Conservation (phyloP, 2,888 invertebrate genomes). For the Eupithecia subumbrata region DNA sequence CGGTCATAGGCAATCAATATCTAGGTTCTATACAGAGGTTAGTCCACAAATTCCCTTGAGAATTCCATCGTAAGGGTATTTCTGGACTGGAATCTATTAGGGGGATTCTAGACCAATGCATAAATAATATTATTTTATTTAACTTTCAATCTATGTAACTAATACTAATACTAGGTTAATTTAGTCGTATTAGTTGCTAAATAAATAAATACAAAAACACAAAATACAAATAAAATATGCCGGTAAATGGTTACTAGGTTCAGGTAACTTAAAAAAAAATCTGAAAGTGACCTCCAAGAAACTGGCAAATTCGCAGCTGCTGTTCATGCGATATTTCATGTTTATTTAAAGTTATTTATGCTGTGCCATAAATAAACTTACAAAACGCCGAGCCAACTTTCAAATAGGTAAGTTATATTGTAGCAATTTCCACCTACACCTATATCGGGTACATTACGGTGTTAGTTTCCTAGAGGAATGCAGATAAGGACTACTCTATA, state of each 20-base stretch:
- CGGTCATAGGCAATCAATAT: neutral
- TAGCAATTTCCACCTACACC: conserved; percentile 25
- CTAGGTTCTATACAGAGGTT: neutral
- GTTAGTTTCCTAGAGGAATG: conserved; percentile 30
- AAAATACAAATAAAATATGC: too few species aligned
- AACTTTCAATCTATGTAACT: too few species aligned
- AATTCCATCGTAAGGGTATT: neutral
- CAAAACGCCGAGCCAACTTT: conserved; percentile 19
- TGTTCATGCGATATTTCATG: conserved; percentile 2
- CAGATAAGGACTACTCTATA: conserved; percentile 20
- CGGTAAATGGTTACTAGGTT: neutral
- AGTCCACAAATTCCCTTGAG: neutral
- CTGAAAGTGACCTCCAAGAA: neutral
- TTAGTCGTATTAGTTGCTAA: too few species aligned
- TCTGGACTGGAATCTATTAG: neutral
- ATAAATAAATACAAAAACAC: too few species aligned
- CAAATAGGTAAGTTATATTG: conserved; percentile 27
- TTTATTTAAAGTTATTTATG: conserved; percentile 7
- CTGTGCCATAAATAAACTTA: conserved; percentile 16
- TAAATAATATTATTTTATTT: too few species aligned
- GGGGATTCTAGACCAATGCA: neutral
- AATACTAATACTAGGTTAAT: too few species aligned
- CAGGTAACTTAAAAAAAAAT: too few species aligned
- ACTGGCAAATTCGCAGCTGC: conserved; percentile 1
- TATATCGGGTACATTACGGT: conserved; percentile 2